Percentiles rank a stretch among this genome's conserved stretches.
Conservation (phyloP, 2,888 invertebrate genomes). For the Ochropleura plecta region DNA sequence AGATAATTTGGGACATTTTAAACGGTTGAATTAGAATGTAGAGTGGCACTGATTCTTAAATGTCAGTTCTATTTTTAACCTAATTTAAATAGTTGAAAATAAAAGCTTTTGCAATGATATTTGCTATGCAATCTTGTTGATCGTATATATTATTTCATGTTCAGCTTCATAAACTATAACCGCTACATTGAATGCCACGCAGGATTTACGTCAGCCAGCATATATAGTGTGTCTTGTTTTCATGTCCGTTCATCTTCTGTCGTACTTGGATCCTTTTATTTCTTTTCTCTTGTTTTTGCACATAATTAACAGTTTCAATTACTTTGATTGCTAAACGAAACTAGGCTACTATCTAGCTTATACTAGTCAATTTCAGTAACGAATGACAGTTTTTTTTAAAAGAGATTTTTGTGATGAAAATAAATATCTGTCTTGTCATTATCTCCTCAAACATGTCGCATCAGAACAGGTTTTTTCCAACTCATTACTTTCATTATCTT, state of each 20-base stretch:
- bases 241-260: not conserved
- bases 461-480: constrained; percentile 13
- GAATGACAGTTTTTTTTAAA: not conserved
- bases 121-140: not conserved
- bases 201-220: not conserved
- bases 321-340: not conserved
- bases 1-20: constrained; percentile 38
- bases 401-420: no score
- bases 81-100: constrained; percentile 10
- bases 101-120: constrained; percentile 10
- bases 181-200: not conserved
- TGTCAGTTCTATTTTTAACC: constrained; percentile 25
- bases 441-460: constrained; percentile 2
- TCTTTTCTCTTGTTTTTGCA: not conserved
- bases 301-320: no score
- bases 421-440: no score
- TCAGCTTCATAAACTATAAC: not conserved
- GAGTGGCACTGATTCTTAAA: constrained; percentile 40
- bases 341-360: not conserved
- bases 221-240: not conserved
- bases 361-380: no score
- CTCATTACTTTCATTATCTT: constrained; percentile 33
- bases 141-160: not conserved
- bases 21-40: constrained; percentile 44
- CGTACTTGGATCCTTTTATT: not conserved